Evolutionary conservation across 1,140 invertebrate genomes (phyloP).

Genomic region (Bombyx mori): DNA sequence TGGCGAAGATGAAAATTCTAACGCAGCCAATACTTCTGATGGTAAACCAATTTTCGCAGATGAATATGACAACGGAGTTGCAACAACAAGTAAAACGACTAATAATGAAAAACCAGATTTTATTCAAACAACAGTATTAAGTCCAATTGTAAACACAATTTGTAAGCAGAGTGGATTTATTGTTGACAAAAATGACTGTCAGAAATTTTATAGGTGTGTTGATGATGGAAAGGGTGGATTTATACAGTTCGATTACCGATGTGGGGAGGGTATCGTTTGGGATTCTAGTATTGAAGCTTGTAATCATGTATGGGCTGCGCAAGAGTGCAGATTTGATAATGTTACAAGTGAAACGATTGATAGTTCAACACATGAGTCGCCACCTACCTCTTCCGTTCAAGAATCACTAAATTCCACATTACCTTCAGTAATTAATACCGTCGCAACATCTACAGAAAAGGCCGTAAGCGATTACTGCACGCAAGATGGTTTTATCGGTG

Average conservation of each 20-base stretch:
- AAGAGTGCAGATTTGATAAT: constrained; percentile 61
- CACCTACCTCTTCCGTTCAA: too few species aligned
- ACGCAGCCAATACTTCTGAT: background rate
- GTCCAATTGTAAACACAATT: constrained; percentile 13
- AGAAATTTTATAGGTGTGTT: constrained; percentile 79
- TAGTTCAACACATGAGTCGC: too few species aligned
- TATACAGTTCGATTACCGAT: constrained; percentile 74
- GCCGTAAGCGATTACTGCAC: constrained; percentile 19
- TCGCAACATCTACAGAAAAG: too few species aligned
- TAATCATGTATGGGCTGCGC: constrained; percentile 70
- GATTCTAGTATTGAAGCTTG: constrained; percentile 73
- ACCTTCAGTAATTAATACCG: too few species aligned
- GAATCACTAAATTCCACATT: too few species aligned
- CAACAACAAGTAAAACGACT: too few species aligned
- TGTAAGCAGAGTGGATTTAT: constrained; percentile 70
- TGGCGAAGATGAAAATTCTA: background rate
- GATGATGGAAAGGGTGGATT: constrained; percentile 72
- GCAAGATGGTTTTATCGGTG: constrained; percentile 74
- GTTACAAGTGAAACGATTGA: too few species aligned
- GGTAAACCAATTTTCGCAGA: too few species aligned
- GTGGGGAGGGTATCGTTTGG: constrained; percentile 77
- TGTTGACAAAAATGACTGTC: constrained; percentile 72
- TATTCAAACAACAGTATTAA: too few species aligned
- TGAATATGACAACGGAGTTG: too few species aligned
- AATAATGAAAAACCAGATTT: too few species aligned